Percentiles rank a stretch among this genome's conserved stretches.
These are phyloP conservation scores for Limnephilus rhombicus DNA, from an alignment of 2,888 invertebrate species.

Conservation along the genomic window DNA sequence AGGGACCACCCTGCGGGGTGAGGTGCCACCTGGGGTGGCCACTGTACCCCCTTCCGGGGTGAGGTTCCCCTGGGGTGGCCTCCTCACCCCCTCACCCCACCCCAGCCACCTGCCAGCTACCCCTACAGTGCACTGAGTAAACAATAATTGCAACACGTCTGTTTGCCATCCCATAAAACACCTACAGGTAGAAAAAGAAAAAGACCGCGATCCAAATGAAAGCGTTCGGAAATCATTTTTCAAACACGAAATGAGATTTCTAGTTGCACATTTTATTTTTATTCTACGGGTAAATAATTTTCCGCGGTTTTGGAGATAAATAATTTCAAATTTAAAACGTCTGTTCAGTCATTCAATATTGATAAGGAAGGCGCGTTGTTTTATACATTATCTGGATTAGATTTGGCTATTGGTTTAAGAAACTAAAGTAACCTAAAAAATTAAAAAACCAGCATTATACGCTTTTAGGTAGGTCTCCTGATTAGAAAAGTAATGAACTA, in stretches of 20 bases:
- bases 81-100: not conserved
- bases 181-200: conserved; percentile 52
- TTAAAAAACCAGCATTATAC: too few species aligned
- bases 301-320: not conserved
- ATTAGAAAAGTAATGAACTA: not conserved
- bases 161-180: conserved; percentile 63
- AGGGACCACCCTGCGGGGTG: not conserved
- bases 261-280: not conserved
- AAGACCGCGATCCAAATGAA: conserved; percentile 5
- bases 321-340: not conserved
- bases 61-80: not conserved
- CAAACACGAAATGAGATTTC: not conserved
- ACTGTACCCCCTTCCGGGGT: not conserved
- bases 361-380: not conserved
- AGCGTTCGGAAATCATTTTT: conserved; percentile 25
- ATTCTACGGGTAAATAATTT: not conserved
- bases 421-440: too few species aligned
- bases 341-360: not conserved
- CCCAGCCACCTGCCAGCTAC: not conserved
- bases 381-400: not conserved
- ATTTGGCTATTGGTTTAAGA: not conserved
- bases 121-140: conserved; percentile 43
- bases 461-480: too few species aligned
- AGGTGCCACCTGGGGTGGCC: not conserved
- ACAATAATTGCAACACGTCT: conserved; percentile 64